These are phyloP conservation scores for Origma solitaria DNA, from an alignment of 2,113 vertebrate species.

Conservation along the genomic window DNA sequence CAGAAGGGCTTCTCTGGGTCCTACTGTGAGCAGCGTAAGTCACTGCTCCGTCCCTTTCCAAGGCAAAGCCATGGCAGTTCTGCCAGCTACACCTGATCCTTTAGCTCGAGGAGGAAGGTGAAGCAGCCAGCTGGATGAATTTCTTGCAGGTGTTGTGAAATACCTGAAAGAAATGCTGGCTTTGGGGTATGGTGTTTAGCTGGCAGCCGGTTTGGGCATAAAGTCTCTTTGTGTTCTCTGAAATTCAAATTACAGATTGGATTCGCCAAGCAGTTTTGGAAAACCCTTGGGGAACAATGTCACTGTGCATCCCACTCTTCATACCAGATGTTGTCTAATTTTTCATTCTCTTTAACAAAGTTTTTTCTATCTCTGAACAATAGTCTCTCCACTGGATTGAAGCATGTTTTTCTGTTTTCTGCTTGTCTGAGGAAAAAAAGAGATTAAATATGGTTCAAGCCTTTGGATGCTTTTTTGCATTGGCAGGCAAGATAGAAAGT, in stretches of 20 bases:
- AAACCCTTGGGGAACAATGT: neutral
- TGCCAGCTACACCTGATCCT: too few relatives aligned
- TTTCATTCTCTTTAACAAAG: neutral
- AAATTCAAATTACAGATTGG: neutral
- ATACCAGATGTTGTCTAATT: neutral
- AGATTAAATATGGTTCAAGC: neutral
- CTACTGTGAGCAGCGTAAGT: conserved; percentile 83
- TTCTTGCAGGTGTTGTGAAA: neutral
- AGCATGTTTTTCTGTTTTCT: neutral
- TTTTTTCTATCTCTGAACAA: neutral
- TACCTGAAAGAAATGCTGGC: neutral
- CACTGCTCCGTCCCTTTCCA: neutral
- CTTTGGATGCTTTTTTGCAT: neutral
- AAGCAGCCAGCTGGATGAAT: neutral
- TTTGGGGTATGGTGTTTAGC: neutral
- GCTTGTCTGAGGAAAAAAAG: neutral
- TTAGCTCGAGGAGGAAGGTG: too few relatives aligned
- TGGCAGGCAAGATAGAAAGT: neutral
- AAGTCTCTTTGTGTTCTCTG: neutral
- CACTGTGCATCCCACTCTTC: neutral
- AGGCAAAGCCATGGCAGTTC: accelerated
- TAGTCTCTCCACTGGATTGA: neutral
- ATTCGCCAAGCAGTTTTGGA: neutral
- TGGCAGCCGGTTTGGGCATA: neutral
- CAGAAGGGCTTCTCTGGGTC: conserved; percentile 79